Base-by-base conservation (phyloP, 2,113 vertebrate species). In the Myxocyprinus asiaticus region DNA sequence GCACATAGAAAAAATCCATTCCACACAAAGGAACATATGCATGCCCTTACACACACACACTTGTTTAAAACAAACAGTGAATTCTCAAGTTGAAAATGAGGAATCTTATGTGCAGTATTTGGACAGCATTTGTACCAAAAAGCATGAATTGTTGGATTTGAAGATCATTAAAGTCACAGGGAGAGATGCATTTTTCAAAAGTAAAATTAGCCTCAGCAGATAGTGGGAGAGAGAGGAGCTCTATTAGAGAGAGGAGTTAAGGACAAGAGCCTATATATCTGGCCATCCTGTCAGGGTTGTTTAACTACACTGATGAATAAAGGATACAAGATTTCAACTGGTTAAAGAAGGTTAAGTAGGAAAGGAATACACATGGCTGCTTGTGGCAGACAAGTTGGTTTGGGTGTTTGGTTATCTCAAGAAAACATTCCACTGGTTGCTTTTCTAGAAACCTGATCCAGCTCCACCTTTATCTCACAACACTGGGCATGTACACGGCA, bases 341-440 rank as follows among this genome's bases (percentile, higher is more conserved):
- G 61, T 64, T 17, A 75, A 82, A 85, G 75, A 47, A 76, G 65
- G 44, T 77, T 50, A 61, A 81, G 63, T 67, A 66, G 75, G 64
- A 15, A 76, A 70, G 61, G 47, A 74, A 81, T 81, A 67, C 61
- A 74, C 71, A 81, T 64, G 80, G 66, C 81, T 80, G 79, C 51
- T 68, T 50, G 62, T 73, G 42, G 66, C 72, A 62, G 78, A 72
- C 66, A 79, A 33, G 22, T 77, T 84, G 65, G 79, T 67, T 71
- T 77, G n/a, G 59, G 74, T 81, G 8, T 87, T 82, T 78, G 67
- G 78, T 89, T 89, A 85, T 84, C 72, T 77, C 55, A 64, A 66
- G 66, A 85, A 84, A 86, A 89, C 75, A 88, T 87, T 85, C 81
- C 65, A 71, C 9, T 50, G 47, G 51, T 75, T 66, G 80, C 82